Conservation (phyloP, 2,797 vertebrate genomes). For the Antrozous pallidus region DNA sequence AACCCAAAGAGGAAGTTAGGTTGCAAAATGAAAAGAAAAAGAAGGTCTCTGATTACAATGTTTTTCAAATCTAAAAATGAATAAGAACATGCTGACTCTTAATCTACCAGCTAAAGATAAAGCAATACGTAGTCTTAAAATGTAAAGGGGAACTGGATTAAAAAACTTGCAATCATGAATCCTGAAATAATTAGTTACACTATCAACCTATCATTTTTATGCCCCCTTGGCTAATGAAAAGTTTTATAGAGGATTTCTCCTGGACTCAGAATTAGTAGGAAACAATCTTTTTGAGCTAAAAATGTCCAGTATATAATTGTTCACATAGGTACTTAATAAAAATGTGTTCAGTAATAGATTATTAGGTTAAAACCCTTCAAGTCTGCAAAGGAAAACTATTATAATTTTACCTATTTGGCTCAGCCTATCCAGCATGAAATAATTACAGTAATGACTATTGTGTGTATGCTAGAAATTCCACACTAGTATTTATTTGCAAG, state of each 20-base stretch:
- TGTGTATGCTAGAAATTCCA: no score
- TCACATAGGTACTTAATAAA: not conserved
- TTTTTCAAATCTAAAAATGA: slow-evolving; percentile 69
- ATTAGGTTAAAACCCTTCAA: not conserved
- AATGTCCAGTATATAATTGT: not conserved
- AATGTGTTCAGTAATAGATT: not conserved
- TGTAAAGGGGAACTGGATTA: not conserved
- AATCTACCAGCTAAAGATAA: not conserved
- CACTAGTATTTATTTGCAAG: not conserved
- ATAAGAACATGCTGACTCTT: slow-evolving; percentile 57
- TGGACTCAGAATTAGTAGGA: not conserved
- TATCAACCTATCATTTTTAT: not conserved
- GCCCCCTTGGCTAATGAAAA: not conserved
- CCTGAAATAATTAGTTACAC: not conserved
- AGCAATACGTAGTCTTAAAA: not conserved
- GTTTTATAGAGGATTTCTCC: not conserved
- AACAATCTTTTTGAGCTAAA: not conserved
- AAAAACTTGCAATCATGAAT: not conserved
- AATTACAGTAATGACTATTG: not conserved
- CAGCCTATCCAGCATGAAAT: not conserved
- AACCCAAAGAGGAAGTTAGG: slow-evolving; percentile 49
- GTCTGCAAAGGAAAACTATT: not conserved
- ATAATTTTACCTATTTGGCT: not conserved
- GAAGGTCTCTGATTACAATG: not conserved
- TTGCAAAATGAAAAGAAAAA: not conserved